Base-by-base conservation (phyloP, 1,140 invertebrate species). In the Nautilus pompilius region DNA sequence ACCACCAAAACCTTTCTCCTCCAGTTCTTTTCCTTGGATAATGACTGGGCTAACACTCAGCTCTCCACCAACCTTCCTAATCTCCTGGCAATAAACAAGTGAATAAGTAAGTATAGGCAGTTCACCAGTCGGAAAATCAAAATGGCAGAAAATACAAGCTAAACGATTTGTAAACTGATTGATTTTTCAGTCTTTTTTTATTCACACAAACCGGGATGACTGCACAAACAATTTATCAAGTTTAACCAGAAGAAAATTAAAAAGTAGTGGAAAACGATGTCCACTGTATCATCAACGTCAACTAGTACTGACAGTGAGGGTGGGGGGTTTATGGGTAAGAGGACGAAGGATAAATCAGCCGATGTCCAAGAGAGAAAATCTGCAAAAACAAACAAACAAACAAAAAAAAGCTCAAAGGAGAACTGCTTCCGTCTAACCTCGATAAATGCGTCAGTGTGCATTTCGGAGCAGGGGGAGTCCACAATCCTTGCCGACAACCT, bases 391-490 rank as follows among this genome's bases (percentile, higher is more conserved):
- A 33, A 33, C 34, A 41, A 26, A 33, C 75, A 57, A 81, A 82
- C 71, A 67, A 30, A 53, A 54, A 60, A 34, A 60, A 24, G 10
- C 46, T 15, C 3, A 53, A 41, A 34, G 22, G 32, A 53, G 28
- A 58, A 17, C 20, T 36, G 20, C 3, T 46, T 3, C 24, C 41
- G 15, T 33, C 67, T 72, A 75, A 90, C 90, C 81, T 90, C 79
- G 28, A 94, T 76, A 71, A 94, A 93, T 55, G 86, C 82, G 75
- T 90, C 87, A 0, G 92, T 91, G 71, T 91, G 88, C 91, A 94
- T 93, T 65, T 92, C 87, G 79, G 89, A 91, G 76, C 90, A 91
- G 0, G 92, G 92, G 20, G 87, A 90, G 79, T 95, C 93, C 0
- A 92, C 90, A 73, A 95, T 91, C 65, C 86, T 85, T 5, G 92